Base-by-base conservation (phyloP, 2,797 vertebrate genomes). In the Molossus alvarezi region DNA sequence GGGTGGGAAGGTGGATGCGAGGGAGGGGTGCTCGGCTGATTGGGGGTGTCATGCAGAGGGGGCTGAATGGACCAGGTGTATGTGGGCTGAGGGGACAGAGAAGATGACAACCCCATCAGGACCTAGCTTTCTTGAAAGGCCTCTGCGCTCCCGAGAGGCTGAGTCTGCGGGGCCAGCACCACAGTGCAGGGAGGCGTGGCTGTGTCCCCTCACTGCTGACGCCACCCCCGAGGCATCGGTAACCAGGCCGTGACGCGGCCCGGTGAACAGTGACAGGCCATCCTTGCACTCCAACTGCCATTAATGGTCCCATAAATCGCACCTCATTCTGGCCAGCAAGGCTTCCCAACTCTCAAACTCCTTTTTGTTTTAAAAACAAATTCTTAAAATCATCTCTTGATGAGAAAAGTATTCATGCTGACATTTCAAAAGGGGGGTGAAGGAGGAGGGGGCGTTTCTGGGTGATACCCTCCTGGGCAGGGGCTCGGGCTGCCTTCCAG, bases 341-440 rank as follows among this genome's bases (percentile, higher is more conserved):
- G 51, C 41, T 94, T 58, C 41, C 53, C 82, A 60, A 64, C n/a
- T 69, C 73, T 41, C 69, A 91, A 85, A 33, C 29, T 9, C 48
- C 29, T 92, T 80, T 94, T 86, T 41, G 91, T 83, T 95, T 91
- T 29, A 67, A 91, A 96, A 97, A 73, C 51, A 92, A 89, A 90
- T 48, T 73, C 75, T 84, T 90, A 41, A 86, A 71, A 71, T 55
- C 5, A 17, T 60, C 37, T 65, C 33, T 60, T 29, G 17, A 41
- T 53, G 73, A 91, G 84, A 53, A 86, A 86, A 67, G 17, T 29
- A 73, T 45, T 57, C 64, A 10, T 25, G 69, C 83, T 95, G 57
- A 33, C 58, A 79, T 93, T 92, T 91, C 58, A 80, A 86, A 88
- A 21, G 14, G 17, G 7, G 2, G 3, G 45, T 5, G 48, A 13